Percentiles rank a stretch among this genome's conserved stretches.
These are phyloP conservation scores for Drosophila silvestris DNA, from an alignment of 2,888 invertebrate genomes.

Conservation along the genomic window DNA sequence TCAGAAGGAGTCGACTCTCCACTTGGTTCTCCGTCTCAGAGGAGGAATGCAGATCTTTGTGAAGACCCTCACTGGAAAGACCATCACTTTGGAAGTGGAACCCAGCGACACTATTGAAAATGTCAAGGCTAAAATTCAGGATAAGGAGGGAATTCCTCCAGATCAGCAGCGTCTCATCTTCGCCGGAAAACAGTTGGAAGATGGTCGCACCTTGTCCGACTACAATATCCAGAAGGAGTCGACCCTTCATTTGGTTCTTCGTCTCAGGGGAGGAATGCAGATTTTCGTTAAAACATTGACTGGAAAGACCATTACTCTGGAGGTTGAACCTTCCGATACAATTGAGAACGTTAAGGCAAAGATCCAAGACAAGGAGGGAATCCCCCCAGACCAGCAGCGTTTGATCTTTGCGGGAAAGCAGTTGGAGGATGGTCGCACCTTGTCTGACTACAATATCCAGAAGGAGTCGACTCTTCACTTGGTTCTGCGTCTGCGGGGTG, in stretches of 20 bases:
- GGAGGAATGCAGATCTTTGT: background rate
- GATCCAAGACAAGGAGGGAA: slow-evolving; percentile 79
- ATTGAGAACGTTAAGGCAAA: slow-evolving; percentile 79
- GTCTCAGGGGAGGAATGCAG: slow-evolving; percentile 25
- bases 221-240: slow-evolving; percentile 80
- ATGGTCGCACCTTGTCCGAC: slow-evolving; percentile 76
- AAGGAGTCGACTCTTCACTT: slow-evolving; percentile 69
- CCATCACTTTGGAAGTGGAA: no score
- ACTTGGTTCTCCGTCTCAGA: slow-evolving; percentile 65
- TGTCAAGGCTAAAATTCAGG: slow-evolving; percentile 77
- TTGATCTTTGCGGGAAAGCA: slow-evolving; percentile 79
- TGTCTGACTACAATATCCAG: slow-evolving; percentile 79
- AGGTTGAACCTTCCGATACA: no score
- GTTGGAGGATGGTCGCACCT: slow-evolving; percentile 74
- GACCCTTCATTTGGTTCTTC: slow-evolving; percentile 71
- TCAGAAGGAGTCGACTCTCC: slow-evolving; percentile 77
- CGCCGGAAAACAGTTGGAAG: slow-evolving; percentile 77
- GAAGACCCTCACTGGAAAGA: no score
- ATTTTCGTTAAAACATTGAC: no score
- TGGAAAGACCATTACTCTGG: no score
- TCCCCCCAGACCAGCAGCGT: slow-evolving; percentile 80
- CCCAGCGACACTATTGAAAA: slow-evolving; percentile 56
- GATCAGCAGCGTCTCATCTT: slow-evolving; percentile 80
- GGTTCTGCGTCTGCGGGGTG: slow-evolving; percentile 86
- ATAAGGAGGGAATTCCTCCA: slow-evolving; percentile 80